Base-by-base conservation (phyloP, 1,140 invertebrate genomes). In the Drosophila baimaii region DNA sequence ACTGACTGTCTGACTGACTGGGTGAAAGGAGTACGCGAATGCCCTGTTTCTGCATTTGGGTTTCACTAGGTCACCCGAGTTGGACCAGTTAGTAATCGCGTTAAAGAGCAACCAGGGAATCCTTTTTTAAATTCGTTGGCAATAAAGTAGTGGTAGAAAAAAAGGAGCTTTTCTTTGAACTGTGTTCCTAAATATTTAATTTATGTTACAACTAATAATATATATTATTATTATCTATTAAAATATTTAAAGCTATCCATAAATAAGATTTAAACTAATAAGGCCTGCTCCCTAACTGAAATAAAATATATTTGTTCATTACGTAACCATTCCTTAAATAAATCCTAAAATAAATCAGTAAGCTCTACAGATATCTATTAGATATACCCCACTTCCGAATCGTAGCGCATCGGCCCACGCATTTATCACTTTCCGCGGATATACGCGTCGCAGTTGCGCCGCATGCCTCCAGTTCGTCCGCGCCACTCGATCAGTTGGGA, bases 371-470 rank as follows among this genome's bases (percentile, higher is more conserved):
- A n/a, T n/a, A n/a, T n/a, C n/a, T n/a, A n/a, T n/a, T n/a, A n/a
- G 27, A 72, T 51, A 43, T 39, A 27, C 52, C 33, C 19, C 23
- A 10, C 12, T 2, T 1, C 23, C 8, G 0, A 0, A 17, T 0
- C 0, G 82, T 79, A 88, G 64, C 10, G 71, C 66, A 72, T 15
- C 33, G 19, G 25, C 33, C 37, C 73, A 85, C 81, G 77, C 77
- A 81, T 85, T 69, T 62, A 47, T 54, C 63, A 63, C 46, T 65
- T 77, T 69, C 49, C 63, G 31, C 44, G 65, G 68, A 82, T 88
- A 88, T 83, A 89, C 84, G 72, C 56, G 61, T 54, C 63, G 56
- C 31, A 59, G 8, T 27, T 62, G 35, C 46, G 72, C 56, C 71
- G 33, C 41, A 25, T 59, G 63, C 47, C 58, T 47, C 76, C 83